A percentile compares a stretch with the other conserved stretches of the same genome.
phyloP scores from a whole-genome alignment of 2,797 vertebrate species.

The Alfaro cultratus region DNA sequence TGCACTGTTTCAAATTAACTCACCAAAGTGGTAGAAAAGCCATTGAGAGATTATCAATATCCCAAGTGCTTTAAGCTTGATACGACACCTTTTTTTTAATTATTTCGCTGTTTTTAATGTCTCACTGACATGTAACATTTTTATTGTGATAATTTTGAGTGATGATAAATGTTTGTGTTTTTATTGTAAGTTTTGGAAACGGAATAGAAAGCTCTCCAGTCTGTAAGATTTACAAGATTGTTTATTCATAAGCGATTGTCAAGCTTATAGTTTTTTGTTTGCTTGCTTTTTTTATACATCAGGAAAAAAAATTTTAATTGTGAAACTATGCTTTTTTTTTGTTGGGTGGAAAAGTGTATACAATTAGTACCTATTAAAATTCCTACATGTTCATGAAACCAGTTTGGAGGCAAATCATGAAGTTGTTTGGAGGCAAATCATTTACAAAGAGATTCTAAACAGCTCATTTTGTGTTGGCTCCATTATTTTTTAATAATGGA shows the following conservation, averaged over 20 bases:
- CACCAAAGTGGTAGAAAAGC: slow-evolving; percentile 47
- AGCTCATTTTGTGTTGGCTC: neutral
- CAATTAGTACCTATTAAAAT: neutral
- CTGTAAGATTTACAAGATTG: neutral
- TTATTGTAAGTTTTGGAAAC: neutral
- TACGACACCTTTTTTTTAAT: slow-evolving; percentile 1
- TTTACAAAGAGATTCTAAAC: neutral
- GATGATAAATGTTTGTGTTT: slow-evolving; percentile 41
- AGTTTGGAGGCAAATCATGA: too few species aligned
- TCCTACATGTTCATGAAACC: too few species aligned
- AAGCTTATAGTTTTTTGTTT: neutral
- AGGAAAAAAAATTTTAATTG: neutral
- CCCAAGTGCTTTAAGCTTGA: slow-evolving; percentile 27
- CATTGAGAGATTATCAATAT: slow-evolving; percentile 41
- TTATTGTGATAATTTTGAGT: slow-evolving; percentile 14
- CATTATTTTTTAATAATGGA: neutral
- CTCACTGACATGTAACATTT: slow-evolving; percentile 11
- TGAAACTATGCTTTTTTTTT: neutral
- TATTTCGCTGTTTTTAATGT: slow-evolving; percentile 1
- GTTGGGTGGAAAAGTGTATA: neutral
- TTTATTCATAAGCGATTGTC: neutral
- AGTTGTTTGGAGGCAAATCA: neutral
- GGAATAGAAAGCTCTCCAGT: neutral
- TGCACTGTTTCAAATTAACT: slow-evolving; percentile 41
- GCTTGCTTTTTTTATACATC: neutral